phyloP scores from a whole-genome alignment of 2,888 invertebrate species.

The Hedychridium roseum region DNA sequence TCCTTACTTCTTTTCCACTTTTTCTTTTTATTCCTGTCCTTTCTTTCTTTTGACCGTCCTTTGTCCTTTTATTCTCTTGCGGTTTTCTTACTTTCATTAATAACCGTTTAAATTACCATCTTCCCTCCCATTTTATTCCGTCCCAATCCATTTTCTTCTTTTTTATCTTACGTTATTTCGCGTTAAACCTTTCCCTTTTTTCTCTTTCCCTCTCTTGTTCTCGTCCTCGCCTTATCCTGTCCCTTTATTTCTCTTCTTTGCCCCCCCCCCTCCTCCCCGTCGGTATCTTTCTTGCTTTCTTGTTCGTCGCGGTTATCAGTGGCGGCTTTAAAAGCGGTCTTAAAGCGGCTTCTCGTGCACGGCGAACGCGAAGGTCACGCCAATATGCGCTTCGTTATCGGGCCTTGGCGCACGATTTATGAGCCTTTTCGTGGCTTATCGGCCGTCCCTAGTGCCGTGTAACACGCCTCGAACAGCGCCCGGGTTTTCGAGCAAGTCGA shows the following conservation, averaged over 20 bases:
- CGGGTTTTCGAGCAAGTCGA: constrained; percentile 3
- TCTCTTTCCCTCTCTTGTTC: not conserved
- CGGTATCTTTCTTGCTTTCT: not conserved
- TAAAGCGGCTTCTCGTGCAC: constrained; percentile 21
- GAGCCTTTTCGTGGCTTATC: constrained; percentile 39
- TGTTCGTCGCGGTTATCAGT: constrained; percentile 39
- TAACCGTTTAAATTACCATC: no score
- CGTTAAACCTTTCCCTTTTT: no score
- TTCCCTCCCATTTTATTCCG: no score
- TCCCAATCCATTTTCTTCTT: no score
- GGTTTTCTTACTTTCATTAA: not conserved
- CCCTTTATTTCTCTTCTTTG: no score
- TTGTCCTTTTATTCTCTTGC: not conserved
- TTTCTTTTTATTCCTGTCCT: no score
- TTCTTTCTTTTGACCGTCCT: no score
- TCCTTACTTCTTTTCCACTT: no score
- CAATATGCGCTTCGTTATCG: constrained; percentile 49
- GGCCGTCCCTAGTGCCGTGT: constrained; percentile 33
- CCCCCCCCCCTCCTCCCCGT: not conserved
- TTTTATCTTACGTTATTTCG: no score
- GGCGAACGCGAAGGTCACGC: constrained; percentile 44
- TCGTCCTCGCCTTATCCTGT: not conserved
- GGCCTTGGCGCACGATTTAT: constrained; percentile 36
- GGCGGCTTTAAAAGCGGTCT: constrained; percentile 30
- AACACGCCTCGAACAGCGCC: constrained; percentile 19